Evolutionary conservation across 2,888 invertebrate species (phyloP), one percentile per base, ranked within the genome.

Genomic region (Agrochola macilenta): DNA sequence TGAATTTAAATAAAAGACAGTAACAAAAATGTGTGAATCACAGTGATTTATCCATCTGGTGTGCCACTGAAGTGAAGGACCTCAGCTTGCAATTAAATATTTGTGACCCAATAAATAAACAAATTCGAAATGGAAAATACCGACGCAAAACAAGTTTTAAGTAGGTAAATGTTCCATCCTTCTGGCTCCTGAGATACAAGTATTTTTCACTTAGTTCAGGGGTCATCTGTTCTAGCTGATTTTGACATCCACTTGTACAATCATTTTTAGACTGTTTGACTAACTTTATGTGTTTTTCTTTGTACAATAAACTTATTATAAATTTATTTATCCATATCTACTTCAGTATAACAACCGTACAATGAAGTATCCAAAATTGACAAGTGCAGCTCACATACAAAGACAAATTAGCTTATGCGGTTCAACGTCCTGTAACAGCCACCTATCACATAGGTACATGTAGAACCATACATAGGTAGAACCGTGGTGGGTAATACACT

Each of bases 401-500:
- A 87, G 73, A 74, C 76, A 87, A 84, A 84, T 87, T 80, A 87
- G 76, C 85, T 76, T 57, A 54, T 80, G 85, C 64, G 81, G 87
- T 76, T 76, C 76, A 84, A 87, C 63, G 81, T 84, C 65, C 87
- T 84, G 63, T 64, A 87, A 63, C 81, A 9, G 43, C 66, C 43
- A 77, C 66, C 49, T 46, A 80, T 75, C 74, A 74, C 65, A 75
- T 58, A 70, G 58, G 58, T 30, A 70, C n/a, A 57, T 35, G 35
- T 35, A 35, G 35, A 35, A 35, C 4, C 4, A 35, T 76, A 86
- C 57, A 54, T 74, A 79, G 52, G 43, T 58, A 60, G 61, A 61
- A 57, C 46, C 57, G 65, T 70, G 72, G 81, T 69, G 64, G 64
- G 69, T 88, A 88, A 87, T 88, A 78, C 71, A 81, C 76, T 76